Conservation (phyloP, 2,113 vertebrate species). For the Alligator sinensis region DNA sequence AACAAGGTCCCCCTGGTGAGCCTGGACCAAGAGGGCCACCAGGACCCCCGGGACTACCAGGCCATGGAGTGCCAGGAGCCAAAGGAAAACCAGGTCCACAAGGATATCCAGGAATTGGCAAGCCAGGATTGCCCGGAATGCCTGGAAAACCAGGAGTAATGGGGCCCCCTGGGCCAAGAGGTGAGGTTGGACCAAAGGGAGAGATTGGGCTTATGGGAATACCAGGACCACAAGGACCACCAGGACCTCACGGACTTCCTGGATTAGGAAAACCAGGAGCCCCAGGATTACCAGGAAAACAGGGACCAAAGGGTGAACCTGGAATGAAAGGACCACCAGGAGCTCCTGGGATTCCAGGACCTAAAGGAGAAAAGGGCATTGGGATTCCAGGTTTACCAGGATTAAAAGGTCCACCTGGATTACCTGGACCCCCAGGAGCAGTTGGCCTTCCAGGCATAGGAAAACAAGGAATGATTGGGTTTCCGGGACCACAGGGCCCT, state of each 20-base stretch:
- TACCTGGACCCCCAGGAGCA: slow-evolving; percentile 87
- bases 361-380: slow-evolving; percentile 93
- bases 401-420: slow-evolving; percentile 89
- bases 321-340: slow-evolving; percentile 93
- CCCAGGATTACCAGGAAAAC: slow-evolving; percentile 91
- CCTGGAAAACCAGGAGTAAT: slow-evolving; percentile 90
- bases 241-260: slow-evolving; percentile 90
- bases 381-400: slow-evolving; percentile 91
- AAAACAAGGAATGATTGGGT: slow-evolving; percentile 91
- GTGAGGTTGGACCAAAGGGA: slow-evolving; percentile 90
- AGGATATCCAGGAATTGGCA: slow-evolving; percentile 91
- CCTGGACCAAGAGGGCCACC: slow-evolving; percentile 89
- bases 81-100: slow-evolving; percentile 89
- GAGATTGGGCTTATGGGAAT: slow-evolving; percentile 88
- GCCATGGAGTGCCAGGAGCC: slow-evolving; percentile 86
- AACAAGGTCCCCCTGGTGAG: slow-evolving; percentile 89
- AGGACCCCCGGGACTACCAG: slow-evolving; percentile 88
- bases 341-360: slow-evolving; percentile 89
- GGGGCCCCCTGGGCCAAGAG: slow-evolving; percentile 88
- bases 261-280: slow-evolving; percentile 92
- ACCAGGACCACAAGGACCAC: slow-evolving; percentile 87
- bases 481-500: slow-evolving; percentile 89
- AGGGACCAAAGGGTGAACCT: slow-evolving; percentile 90
- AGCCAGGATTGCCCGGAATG: slow-evolving; percentile 92
- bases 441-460: slow-evolving; percentile 91